phyloP scores from a whole-genome alignment of 2,797 vertebrate genomes.

The Petrocephalus sullivani region DNA sequence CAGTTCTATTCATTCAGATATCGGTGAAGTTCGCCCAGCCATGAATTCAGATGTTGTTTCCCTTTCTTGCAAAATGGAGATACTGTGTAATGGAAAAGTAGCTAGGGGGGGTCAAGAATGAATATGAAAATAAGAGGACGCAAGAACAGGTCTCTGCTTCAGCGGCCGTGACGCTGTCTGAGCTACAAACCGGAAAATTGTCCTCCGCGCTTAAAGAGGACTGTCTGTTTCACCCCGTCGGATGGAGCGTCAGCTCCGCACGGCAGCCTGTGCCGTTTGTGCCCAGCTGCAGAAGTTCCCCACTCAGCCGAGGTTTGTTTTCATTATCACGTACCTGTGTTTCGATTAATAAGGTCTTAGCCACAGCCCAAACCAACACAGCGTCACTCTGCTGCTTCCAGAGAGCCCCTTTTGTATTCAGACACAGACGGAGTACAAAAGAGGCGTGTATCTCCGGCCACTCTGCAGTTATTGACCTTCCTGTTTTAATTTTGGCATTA shows the following conservation, averaged over 20 bases:
- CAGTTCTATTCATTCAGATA: slow-evolving; percentile 15
- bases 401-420: neutral
- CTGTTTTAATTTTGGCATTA: slow-evolving; percentile 50
- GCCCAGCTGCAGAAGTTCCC: neutral
- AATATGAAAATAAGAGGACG: slow-evolving; percentile 7
- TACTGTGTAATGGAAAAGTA: slow-evolving; percentile 10
- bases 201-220: neutral
- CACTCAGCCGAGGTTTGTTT: neutral
- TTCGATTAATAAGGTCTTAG: neutral
- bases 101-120: neutral
- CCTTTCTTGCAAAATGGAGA: slow-evolving; percentile 14
- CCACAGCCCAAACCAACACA: neutral
- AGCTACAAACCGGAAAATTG: neutral
- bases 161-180: neutral
- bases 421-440: slow-evolving; percentile 33
- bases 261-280: neutral
- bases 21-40: slow-evolving; percentile 7
- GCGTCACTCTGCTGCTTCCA: neutral
- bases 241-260: neutral
- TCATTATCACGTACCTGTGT: neutral
- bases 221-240: neutral
- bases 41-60: slow-evolving; percentile 16
- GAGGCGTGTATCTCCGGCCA: slow-evolving; percentile 32
- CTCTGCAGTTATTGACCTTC: slow-evolving; percentile 58
- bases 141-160: neutral